These are phyloP conservation scores for Caradrina kadenii DNA, from an alignment of 2,888 invertebrate genomes.

Conservation along the genomic window DNA sequence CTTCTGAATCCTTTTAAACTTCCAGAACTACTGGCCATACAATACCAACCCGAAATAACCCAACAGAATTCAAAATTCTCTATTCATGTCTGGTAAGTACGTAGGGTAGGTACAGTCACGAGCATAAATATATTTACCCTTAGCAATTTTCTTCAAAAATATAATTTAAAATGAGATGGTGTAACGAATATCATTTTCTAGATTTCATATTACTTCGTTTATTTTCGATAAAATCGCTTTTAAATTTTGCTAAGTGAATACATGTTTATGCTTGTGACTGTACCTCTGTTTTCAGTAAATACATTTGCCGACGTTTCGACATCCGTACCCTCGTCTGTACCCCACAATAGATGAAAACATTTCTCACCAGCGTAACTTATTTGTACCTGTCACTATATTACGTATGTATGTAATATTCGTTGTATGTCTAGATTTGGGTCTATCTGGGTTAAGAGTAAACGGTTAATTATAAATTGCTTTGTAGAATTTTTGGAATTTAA, in stretches of 20 bases:
- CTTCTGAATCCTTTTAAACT: not conserved
- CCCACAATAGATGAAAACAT: conserved; percentile 57
- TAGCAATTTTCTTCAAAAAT: no score
- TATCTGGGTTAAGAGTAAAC: not conserved
- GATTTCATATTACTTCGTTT: no score
- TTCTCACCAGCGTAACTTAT: conserved; percentile 41
- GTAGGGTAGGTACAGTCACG: not conserved
- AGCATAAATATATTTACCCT: no score
- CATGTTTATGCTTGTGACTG: no score
- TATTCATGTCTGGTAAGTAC: conserved; percentile 11
- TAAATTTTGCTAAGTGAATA: no score
- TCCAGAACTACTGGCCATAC: not conserved
- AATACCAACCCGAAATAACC: conserved; percentile 12
- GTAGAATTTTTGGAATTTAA: not conserved
- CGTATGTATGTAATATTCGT: not conserved
- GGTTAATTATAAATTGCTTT: conserved; percentile 20
- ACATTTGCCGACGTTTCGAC: conserved; percentile 51
- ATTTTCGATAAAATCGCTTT: no score
- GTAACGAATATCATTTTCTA: no score
- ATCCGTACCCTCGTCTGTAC: conserved; percentile 48
- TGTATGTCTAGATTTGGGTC: conserved; percentile 24
- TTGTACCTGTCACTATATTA: conserved; percentile 41
- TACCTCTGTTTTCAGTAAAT: conserved; percentile 47
- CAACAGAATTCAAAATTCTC: conserved; percentile 2
- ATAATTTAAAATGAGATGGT: no score